phyloP scores from a whole-genome alignment of 2,888 invertebrate genomes.

The Yponomeuta plumbellus region DNA sequence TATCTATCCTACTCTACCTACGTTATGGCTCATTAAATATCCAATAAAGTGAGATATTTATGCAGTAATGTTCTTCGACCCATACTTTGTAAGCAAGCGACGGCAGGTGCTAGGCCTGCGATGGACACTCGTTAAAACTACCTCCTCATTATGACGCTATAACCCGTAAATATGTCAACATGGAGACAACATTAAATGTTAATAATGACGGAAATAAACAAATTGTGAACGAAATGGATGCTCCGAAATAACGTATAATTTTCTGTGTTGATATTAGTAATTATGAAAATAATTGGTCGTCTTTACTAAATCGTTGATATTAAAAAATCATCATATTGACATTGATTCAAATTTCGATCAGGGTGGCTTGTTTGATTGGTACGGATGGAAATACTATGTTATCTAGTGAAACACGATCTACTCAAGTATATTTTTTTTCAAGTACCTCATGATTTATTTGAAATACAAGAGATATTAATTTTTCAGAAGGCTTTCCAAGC shows the following conservation, averaged over 20 bases:
- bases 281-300: background rate
- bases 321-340: too few species aligned
- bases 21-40: background rate
- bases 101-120: background rate
- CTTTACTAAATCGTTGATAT: background rate
- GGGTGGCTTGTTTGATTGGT: background rate
- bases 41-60: background rate
- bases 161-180: background rate
- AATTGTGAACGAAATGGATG: background rate
- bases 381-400: background rate
- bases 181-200: background rate
- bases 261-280: background rate
- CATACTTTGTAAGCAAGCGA: background rate
- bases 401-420: too few species aligned
- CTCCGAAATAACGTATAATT: background rate
- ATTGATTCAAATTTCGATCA: too few species aligned
- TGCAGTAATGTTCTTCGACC: background rate
- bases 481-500: background rate
- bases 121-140: background rate
- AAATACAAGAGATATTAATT: background rate
- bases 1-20: background rate
- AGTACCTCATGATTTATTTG: background rate
- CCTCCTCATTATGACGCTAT: background rate
- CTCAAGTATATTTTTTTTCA: too few species aligned
- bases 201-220: background rate